These are phyloP conservation scores for Plagiodera versicolora DNA, from an alignment of 2,888 invertebrate species.

Conservation along the genomic window DNA sequence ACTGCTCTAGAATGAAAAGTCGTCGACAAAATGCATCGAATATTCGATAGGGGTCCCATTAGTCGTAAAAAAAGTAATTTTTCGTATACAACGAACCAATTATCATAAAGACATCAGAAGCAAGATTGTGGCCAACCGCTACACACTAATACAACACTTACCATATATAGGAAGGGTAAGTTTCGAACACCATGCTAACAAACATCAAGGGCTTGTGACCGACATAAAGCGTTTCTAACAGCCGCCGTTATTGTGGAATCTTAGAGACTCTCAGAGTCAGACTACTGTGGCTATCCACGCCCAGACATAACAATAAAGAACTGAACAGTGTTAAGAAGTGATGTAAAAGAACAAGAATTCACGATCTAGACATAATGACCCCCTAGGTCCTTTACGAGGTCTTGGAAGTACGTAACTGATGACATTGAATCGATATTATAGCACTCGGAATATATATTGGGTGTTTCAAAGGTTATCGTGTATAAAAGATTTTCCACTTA, in stretches of 20 bases:
- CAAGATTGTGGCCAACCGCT: slow-evolving; percentile 3
- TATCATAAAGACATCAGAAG: too few species aligned
- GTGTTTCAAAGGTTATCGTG: too few species aligned
- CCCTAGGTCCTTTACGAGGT: background rate
- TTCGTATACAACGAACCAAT: too few species aligned
- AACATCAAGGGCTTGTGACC: background rate
- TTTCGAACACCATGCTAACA: background rate
- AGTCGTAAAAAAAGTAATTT: too few species aligned
- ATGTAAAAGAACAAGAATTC: background rate
- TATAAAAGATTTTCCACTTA: too few species aligned
- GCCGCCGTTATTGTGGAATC: background rate
- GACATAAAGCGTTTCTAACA: background rate
- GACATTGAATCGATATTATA: background rate
- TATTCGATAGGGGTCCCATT: too few species aligned
- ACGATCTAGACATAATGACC: background rate
- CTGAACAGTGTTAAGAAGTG: background rate
- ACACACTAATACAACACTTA: background rate
- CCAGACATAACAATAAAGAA: slow-evolving; percentile 3
- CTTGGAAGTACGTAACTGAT: background rate
- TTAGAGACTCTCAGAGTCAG: background rate
- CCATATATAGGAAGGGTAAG: background rate
- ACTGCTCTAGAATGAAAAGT: too few species aligned
- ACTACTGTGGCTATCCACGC: slow-evolving; percentile 2
- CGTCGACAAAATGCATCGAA: too few species aligned
- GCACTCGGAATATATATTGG: background rate